phyloP scores from a whole-genome alignment of 2,797 vertebrate species.

The Buphagus erythrorhynchus region DNA sequence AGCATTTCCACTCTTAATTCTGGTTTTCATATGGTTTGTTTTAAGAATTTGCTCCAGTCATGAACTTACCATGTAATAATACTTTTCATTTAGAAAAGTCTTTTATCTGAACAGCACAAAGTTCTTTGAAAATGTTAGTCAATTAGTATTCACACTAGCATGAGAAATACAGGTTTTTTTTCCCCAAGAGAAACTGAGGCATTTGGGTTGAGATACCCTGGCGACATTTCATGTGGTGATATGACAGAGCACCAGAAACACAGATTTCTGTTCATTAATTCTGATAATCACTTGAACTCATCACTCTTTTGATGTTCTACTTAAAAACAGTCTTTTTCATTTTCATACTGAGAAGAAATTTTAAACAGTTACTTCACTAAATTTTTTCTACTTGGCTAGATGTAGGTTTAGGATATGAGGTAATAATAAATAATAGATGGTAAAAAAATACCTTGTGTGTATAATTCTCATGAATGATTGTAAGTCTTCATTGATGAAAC shows the following conservation, averaged over 20 bases:
- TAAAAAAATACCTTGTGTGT: neutral
- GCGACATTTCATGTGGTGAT: neutral
- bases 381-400: neutral
- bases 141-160: neutral
- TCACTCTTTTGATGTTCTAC: neutral
- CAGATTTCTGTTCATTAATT: neutral
- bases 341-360: neutral
- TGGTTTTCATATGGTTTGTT: conserved; percentile 35
- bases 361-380: neutral
- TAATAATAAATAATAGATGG: neutral
- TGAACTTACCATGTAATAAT: conserved; percentile 5
- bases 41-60: conserved; percentile 50
- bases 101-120: conserved; percentile 33
- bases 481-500: neutral
- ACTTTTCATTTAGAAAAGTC: neutral
- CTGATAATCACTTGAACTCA: neutral
- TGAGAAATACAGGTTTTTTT: neutral
- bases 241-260: neutral
- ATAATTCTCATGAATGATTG: neutral
- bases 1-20: conserved; percentile 39
- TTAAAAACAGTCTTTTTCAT: neutral
- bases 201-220: neutral
- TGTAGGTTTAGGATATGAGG: neutral
- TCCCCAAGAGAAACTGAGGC: neutral
- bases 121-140: neutral